Evolutionary conservation across 2,888 invertebrate genomes (phyloP).

Genomic region (Athalia rosae): DNA sequence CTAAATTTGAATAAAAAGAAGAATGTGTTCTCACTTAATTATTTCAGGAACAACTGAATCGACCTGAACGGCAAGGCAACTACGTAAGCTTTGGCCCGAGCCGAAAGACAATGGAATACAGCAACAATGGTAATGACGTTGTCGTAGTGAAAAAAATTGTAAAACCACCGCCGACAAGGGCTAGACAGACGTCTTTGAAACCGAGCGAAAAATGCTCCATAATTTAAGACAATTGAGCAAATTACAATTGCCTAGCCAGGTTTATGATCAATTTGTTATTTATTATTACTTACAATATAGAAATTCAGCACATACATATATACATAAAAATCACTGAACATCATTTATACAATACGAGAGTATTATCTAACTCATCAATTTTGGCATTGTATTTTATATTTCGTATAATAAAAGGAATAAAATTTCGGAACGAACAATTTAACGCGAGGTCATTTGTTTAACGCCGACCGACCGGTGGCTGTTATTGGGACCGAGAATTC

Average conservation of each 20-base stretch:
- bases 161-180: conserved; percentile 41
- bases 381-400: background rate
- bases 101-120: conserved; percentile 68
- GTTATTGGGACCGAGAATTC: too few relatives aligned
- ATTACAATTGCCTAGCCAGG: background rate
- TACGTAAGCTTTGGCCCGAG: conserved; percentile 68
- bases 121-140: conserved; percentile 69
- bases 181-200: conserved; percentile 58
- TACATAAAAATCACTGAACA: conserved; percentile 29
- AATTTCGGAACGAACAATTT: background rate
- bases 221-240: conserved; percentile 52
- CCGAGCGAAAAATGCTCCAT: conserved; percentile 61
- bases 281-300: background rate
- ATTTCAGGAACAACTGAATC: conserved; percentile 65
- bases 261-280: conserved; percentile 17
- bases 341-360: conserved; percentile 24
- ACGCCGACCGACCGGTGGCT: background rate
- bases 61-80: conserved; percentile 55
- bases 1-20: background rate
- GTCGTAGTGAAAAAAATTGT: conserved; percentile 62
- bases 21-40: too few relatives aligned
- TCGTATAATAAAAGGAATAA: background rate
- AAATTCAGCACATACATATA: conserved; percentile 25
- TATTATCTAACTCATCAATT: background rate
- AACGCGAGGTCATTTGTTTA: background rate